phyloP scores from a whole-genome alignment of 2,113 vertebrate species.

The Nanger granti region DNA sequence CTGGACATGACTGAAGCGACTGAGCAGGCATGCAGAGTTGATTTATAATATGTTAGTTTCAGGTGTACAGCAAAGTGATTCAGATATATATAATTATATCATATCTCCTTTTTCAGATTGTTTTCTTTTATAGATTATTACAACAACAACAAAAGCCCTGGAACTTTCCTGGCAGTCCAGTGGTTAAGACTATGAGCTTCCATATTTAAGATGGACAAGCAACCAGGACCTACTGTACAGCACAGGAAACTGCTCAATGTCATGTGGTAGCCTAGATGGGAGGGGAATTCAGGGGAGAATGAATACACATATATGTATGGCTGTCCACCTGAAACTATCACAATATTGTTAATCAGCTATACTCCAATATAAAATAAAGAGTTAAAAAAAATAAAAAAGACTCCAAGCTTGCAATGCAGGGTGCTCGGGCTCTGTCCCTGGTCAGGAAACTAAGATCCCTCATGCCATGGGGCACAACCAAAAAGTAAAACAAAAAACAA shows the following conservation, averaged over 20 bases:
- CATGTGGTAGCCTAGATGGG: neutral
- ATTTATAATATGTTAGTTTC: neutral
- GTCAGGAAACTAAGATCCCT: neutral
- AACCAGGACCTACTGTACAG: neutral
- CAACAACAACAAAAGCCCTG: neutral
- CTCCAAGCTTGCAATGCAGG: neutral
- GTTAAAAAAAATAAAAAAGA: neutral
- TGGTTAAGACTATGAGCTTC: neutral
- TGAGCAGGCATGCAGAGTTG: neutral
- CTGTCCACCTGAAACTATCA: neutral
- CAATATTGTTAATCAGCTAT: neutral
- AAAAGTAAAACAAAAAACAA: neutral
- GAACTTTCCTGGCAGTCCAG: neutral
- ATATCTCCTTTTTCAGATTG: neutral
- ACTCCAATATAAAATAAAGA: neutral
- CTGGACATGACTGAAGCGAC: neutral
- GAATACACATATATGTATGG: neutral
- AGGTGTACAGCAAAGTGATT: neutral
- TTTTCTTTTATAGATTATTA: neutral
- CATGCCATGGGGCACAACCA: neutral
- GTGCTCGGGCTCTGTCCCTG: neutral
- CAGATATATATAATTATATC: neutral
- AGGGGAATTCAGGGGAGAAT: neutral
- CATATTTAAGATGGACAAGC: neutral
- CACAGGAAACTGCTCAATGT: neutral